A percentile compares a stretch with the other conserved stretches of the same genome.
Conservation (phyloP, 2,888 invertebrate species). For the Ommatoiulus sabulosus region DNA sequence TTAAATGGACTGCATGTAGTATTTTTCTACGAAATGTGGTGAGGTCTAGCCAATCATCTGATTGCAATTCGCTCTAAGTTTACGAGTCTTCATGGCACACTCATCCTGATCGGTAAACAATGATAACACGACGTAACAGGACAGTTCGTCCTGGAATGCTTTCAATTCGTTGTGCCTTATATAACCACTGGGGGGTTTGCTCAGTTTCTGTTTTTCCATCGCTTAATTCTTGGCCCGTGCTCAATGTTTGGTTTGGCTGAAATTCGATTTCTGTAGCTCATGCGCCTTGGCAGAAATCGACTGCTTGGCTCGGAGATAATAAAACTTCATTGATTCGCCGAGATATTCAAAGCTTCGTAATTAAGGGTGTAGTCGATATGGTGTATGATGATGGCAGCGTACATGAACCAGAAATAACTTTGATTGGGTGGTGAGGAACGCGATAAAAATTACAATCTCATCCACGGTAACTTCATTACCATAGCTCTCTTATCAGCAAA, state of each 20-base stretch:
- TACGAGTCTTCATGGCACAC: no score
- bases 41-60: background rate
- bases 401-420: background rate
- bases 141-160: no score
- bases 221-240: background rate
- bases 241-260: background rate
- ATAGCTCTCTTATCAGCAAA: constrained; percentile 29
- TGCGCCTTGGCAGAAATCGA: background rate
- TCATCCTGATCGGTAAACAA: no score
- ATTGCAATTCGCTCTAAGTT: no score
- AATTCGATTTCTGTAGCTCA: background rate
- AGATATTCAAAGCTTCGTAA: constrained; percentile 1
- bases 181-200: background rate
- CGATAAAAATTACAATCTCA: constrained; percentile 31
- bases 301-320: background rate
- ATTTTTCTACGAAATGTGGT: background rate
- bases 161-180: no score
- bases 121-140: no score
- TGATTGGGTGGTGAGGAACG: background rate
- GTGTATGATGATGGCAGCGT: background rate
- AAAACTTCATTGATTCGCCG: background rate
- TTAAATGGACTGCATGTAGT: no score
- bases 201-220: background rate
- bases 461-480: background rate
- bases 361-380: background rate